These are phyloP conservation scores for Dallia pectoralis DNA, from an alignment of 2,797 vertebrate species.

Conservation along the genomic window DNA sequence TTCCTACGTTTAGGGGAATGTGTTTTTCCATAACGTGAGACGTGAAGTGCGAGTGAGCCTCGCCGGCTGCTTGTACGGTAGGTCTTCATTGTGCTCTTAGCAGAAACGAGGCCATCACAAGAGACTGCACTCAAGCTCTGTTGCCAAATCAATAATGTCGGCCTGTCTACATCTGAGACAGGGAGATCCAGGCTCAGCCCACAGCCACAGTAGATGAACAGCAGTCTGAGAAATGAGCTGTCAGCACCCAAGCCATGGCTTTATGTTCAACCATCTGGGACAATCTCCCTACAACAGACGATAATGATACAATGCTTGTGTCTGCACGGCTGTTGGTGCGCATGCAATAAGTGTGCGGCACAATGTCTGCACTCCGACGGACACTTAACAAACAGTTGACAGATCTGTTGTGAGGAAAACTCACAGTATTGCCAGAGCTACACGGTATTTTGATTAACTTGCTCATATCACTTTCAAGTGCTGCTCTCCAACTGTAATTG, in stretches of 20 bases:
- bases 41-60: neutral
- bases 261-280: slow-evolving; percentile 2
- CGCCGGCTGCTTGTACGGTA: neutral
- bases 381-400: neutral
- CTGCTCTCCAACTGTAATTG: neutral
- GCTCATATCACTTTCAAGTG: neutral
- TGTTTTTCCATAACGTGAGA: neutral
- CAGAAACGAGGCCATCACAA: neutral
- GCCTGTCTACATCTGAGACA: neutral
- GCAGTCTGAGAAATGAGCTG: neutral
- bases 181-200: neutral
- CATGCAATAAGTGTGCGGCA: neutral
- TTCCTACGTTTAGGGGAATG: neutral
- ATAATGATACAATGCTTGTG: neutral
- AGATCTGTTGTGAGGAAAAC: neutral
- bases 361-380: neutral
- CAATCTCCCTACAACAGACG: slow-evolving; percentile 1
- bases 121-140: neutral
- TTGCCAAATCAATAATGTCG: neutral
- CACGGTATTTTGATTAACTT: neutral
- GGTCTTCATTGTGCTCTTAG: neutral
- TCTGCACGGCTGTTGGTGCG: neutral
- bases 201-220: slow-evolving; percentile 2
- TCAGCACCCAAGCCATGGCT: slow-evolving; percentile 1
- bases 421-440: neutral